These are phyloP conservation scores for Hassar affinis DNA, from an alignment of 2,113 vertebrate genomes.

Conservation along the genomic window DNA sequence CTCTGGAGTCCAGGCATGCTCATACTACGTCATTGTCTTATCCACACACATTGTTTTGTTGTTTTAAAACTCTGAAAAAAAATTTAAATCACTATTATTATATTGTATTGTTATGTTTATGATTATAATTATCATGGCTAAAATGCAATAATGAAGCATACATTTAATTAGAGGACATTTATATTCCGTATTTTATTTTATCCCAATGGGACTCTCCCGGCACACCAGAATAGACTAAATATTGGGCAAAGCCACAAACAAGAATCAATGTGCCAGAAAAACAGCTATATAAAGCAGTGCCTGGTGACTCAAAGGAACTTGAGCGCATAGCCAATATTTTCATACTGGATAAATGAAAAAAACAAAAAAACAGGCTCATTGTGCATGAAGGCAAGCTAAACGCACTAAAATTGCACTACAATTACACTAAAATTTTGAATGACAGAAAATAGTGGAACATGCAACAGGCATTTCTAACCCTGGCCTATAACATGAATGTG, in stretches of 20 bases:
- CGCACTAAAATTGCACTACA: background rate
- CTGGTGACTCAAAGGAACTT: slow-evolving; percentile 32
- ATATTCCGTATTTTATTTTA: background rate
- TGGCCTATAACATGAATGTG: background rate
- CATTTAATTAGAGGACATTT: background rate
- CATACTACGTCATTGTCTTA: background rate
- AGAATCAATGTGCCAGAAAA: slow-evolving; percentile 22
- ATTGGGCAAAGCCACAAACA: background rate
- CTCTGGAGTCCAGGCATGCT: slow-evolving; percentile 8
- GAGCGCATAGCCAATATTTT: slow-evolving; percentile 8
- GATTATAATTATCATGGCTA: background rate
- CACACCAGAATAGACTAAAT: background rate
- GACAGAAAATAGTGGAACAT: background rate
- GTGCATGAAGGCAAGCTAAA: background rate
- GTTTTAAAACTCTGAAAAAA: too few relatives aligned
- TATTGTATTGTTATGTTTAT: too few relatives aligned
- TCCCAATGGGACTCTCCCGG: background rate
- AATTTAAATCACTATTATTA: background rate
- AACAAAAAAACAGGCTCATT: background rate
- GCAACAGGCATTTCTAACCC: background rate
- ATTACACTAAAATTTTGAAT: background rate
- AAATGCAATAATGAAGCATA: background rate
- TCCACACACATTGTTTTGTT: too few relatives aligned
- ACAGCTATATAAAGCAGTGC: slow-evolving; percentile 17
- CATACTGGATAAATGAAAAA: background rate